These are phyloP conservation scores for Sussaba pulchella DNA, from an alignment of 2,888 invertebrate genomes.

Conservation along the genomic window DNA sequence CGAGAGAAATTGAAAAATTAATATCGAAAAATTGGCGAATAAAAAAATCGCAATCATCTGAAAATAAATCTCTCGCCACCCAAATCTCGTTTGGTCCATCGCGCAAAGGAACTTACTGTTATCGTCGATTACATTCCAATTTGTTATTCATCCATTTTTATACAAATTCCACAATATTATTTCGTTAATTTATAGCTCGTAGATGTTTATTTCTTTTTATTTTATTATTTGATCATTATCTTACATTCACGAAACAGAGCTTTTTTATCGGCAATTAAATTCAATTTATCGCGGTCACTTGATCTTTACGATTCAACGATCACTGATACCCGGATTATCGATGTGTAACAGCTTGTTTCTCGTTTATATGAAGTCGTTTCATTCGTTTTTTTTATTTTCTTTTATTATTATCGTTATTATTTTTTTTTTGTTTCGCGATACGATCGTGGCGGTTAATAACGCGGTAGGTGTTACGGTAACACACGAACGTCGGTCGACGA, in stretches of 20 bases:
- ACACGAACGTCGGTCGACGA: constrained; percentile 13
- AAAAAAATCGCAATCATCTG: too few relatives aligned
- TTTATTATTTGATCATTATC: too few relatives aligned
- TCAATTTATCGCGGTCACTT: too few relatives aligned
- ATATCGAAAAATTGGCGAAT: too few relatives aligned
- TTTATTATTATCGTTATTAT: not conserved
- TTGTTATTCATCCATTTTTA: too few relatives aligned
- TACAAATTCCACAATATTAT: too few relatives aligned
- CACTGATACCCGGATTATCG: not conserved
- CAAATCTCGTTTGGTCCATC: too few relatives aligned
- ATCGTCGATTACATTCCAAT: not conserved
- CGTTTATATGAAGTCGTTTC: not conserved
- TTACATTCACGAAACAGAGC: too few relatives aligned
- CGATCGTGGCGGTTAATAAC: not conserved
- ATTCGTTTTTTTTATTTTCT: not conserved
- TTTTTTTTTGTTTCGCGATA: not conserved
- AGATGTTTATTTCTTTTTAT: too few relatives aligned
- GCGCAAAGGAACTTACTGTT: not conserved
- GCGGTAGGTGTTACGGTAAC: not conserved
- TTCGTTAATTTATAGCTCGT: too few relatives aligned
- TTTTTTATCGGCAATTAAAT: too few relatives aligned
- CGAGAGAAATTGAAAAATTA: too few relatives aligned
- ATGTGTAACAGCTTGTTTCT: not conserved
- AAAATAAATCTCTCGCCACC: not conserved
- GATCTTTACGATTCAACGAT: not conserved